Conservation (phyloP, 2,797 vertebrate genomes). For the Podarcis siculus region DNA sequence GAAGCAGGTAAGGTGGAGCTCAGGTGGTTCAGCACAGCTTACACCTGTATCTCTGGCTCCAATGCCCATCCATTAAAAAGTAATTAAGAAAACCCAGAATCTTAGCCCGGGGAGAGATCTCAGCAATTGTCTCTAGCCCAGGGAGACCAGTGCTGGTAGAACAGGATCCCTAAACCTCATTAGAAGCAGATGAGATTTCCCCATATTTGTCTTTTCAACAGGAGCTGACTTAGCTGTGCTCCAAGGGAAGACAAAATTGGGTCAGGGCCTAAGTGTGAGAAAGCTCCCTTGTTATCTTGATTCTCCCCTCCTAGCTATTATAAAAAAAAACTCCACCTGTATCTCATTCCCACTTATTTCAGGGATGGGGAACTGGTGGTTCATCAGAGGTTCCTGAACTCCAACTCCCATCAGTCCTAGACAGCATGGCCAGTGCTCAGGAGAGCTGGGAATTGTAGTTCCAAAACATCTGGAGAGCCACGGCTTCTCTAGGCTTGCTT, state of each 20-base stretch:
- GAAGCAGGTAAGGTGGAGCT: not conserved
- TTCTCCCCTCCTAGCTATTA: not conserved
- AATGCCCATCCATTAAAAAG: conserved; percentile 6
- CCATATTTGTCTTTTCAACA: not conserved
- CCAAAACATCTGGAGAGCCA: too few relatives aligned
- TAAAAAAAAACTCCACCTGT: not conserved
- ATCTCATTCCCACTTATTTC: not conserved
- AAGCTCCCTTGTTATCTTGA: not conserved
- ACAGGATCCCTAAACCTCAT: conserved; percentile 8
- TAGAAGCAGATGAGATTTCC: not conserved
- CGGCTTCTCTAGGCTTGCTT: not conserved
- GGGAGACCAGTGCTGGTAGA: not conserved
- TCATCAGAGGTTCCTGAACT: too few relatives aligned
- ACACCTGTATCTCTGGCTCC: not conserved
- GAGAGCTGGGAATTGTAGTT: too few relatives aligned
- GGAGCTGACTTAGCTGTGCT: not conserved
- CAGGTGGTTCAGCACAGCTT: not conserved
- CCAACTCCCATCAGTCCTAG: too few relatives aligned
- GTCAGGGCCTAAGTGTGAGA: not conserved
- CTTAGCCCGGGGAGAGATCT: conserved; percentile 1
- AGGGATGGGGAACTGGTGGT: not conserved
- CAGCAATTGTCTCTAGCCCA: not conserved
- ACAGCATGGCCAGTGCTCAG: too few relatives aligned
- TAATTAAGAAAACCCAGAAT: conserved; percentile 6
- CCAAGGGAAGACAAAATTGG: not conserved